phyloP scores from a whole-genome alignment of 2,888 invertebrate species.

The Epinotia demarniana region DNA sequence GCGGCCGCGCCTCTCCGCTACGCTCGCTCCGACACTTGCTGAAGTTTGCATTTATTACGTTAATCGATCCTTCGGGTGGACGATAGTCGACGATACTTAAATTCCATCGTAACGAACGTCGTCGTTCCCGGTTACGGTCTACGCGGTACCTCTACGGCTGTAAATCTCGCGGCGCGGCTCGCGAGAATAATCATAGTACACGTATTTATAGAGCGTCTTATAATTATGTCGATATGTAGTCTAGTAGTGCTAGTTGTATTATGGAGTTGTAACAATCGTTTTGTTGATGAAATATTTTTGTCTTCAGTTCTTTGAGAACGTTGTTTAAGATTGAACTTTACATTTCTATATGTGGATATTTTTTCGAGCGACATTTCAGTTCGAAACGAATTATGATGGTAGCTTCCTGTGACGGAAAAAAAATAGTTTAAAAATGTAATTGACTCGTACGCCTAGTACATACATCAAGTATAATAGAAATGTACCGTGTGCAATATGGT shows the following conservation, averaged over 20 bases:
- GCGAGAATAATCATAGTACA: slow-evolving; percentile 73
- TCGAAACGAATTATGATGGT: slow-evolving; percentile 71
- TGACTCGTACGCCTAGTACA: slow-evolving; percentile 70
- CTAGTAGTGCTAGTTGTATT: slow-evolving; percentile 80
- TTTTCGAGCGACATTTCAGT: slow-evolving; percentile 65
- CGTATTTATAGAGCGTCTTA: slow-evolving; percentile 73
- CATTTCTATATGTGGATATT: slow-evolving; percentile 65
- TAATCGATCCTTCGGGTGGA: slow-evolving; percentile 61
- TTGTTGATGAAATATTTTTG: slow-evolving; percentile 61
- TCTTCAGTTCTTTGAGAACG: slow-evolving; percentile 67
- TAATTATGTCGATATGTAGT: slow-evolving; percentile 60
- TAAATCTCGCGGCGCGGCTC: slow-evolving; percentile 64
- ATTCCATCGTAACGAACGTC: slow-evolving; percentile 65
- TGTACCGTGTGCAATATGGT: slow-evolving; percentile 84
- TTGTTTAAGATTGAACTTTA: slow-evolving; percentile 62
- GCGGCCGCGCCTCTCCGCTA: slow-evolving; percentile 43
- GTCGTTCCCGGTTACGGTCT: slow-evolving; percentile 68
- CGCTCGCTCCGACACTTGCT: slow-evolving; percentile 49
- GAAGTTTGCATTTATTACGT: slow-evolving; percentile 74
- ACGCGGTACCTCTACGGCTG: slow-evolving; percentile 81
- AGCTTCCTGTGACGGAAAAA: slow-evolving; percentile 74
- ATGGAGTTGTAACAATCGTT: slow-evolving; percentile 73
- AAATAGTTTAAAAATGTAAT: slow-evolving; percentile 69
- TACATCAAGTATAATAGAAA: slow-evolving; percentile 75
- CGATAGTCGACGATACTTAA: slow-evolving; percentile 59